Evolutionary conservation across 2,888 invertebrate genomes (phyloP).

Genomic region (Megaustenia siamemsis): DNA sequence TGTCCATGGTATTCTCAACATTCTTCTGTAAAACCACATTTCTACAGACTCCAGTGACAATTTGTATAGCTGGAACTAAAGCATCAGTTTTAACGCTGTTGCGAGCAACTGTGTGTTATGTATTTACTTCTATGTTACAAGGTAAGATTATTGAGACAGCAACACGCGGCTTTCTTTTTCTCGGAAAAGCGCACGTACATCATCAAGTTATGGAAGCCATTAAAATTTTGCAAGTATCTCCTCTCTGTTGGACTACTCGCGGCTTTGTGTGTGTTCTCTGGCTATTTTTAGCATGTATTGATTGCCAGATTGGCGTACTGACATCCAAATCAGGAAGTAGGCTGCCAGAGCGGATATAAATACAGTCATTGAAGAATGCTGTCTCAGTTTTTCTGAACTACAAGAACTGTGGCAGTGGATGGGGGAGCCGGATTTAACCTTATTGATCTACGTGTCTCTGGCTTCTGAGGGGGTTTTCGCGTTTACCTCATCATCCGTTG

Average conservation of each 20-base stretch:
- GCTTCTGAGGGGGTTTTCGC: neutral
- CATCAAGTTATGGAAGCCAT: neutral
- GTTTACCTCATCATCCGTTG: too few species aligned
- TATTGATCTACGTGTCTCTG: neutral
- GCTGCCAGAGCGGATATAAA: neutral
- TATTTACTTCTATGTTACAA: too few species aligned
- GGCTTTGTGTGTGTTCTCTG: neutral
- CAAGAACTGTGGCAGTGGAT: neutral
- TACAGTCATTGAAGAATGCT: constrained; percentile 13
- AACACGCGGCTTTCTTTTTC: neutral
- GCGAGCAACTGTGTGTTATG: too few species aligned
- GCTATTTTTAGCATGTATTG: constrained; percentile 1
- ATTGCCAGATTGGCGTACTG: constrained; percentile 25
- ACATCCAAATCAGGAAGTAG: constrained; percentile 5
- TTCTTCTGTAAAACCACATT: too few species aligned
- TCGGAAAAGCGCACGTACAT: too few species aligned
- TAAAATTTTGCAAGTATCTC: neutral
- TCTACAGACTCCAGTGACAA: too few species aligned
- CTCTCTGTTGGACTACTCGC: too few species aligned
- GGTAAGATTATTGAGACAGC: too few species aligned
- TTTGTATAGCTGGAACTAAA: too few species aligned
- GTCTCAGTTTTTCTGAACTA: neutral
- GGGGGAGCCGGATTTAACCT: neutral
- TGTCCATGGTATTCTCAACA: too few species aligned
- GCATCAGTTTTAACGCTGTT: too few species aligned